A percentile compares a stretch with the other conserved stretches of the same genome.
Evolutionary conservation across 2,113 vertebrate species (phyloP).

Genomic region (Percopsis transmontana): DNA sequence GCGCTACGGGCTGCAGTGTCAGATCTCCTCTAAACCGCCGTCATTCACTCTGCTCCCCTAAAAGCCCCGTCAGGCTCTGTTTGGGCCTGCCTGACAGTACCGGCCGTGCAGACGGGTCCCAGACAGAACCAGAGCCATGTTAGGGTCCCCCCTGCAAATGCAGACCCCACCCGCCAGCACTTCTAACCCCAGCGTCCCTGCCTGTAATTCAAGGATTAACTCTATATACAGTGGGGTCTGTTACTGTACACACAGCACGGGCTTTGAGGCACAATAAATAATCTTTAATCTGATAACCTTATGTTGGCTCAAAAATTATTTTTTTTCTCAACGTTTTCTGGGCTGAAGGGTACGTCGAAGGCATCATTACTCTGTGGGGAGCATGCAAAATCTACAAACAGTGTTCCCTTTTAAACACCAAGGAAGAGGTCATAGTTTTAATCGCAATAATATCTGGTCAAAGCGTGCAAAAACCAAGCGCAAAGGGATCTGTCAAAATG

Average conservation of each 20-base stretch:
- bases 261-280: constrained; percentile 48
- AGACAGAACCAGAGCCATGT: constrained; percentile 53
- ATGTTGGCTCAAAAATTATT: constrained; percentile 29
- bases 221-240: constrained; percentile 57
- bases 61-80: constrained; percentile 66
- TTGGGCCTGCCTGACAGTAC: constrained; percentile 65
- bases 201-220: constrained; percentile 57
- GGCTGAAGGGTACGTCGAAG: constrained; percentile 2
- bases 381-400: constrained; percentile 33
- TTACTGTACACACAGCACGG: constrained; percentile 42
- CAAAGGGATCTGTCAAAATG: too few relatives aligned
- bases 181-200: constrained; percentile 47
- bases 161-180: constrained; percentile 11
- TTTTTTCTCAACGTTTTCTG: constrained; percentile 31
- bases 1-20: constrained; percentile 68
- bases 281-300: constrained; percentile 61
- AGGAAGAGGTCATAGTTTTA: constrained; percentile 8
- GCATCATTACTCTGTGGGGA: constrained; percentile 20
- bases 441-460: too few relatives aligned
- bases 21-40: constrained; percentile 69
- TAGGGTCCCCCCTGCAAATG: constrained; percentile 39
- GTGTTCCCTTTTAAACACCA: constrained; percentile 19
- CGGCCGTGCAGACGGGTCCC: constrained; percentile 58
- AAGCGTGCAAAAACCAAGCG: too few relatives aligned
- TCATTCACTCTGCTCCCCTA: constrained; percentile 72